A percentile compares a stretch with the other conserved stretches of the same genome.
Conservation (phyloP, 2,797 vertebrate genomes). For the Masticophis lateralis region DNA sequence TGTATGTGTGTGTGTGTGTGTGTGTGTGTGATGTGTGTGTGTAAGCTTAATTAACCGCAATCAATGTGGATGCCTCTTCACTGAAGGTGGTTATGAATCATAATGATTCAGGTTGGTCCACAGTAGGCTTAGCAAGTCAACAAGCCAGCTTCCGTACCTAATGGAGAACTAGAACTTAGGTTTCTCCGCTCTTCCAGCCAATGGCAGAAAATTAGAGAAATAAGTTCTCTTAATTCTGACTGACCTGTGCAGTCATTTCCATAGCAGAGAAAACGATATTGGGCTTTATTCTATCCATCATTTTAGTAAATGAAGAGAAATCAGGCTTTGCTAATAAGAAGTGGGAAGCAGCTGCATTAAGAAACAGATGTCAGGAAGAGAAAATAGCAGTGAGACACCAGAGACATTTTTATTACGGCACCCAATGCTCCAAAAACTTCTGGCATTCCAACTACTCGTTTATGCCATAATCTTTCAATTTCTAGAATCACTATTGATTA, state of each 20-base stretch:
- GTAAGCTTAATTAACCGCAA: neutral
- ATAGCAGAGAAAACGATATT: neutral
- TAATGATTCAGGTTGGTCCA: neutral
- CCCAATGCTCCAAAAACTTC: too few species aligned
- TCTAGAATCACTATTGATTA: too few species aligned
- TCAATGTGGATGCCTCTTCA: neutral
- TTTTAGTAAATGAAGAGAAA: neutral
- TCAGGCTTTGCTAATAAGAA: neutral
- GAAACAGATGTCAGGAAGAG: neutral
- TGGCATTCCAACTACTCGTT: too few species aligned
- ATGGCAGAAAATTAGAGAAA: neutral
- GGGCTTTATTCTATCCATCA: neutral
- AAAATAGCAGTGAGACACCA: neutral
- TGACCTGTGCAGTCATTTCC: neutral
- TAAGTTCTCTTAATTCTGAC: neutral
- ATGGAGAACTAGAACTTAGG: neutral
- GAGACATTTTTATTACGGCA: too few species aligned
- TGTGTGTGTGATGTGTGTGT: neutral
- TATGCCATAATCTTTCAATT: too few species aligned
- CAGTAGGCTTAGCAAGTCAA: neutral
- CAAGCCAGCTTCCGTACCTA: neutral
- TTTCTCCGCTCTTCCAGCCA: neutral
- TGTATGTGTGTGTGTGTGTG: neutral
- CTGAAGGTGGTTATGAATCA: neutral
- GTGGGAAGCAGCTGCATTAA: neutral